Evolutionary conservation across 2,113 vertebrate species (phyloP).

Genomic region (Semnornis frantzii): DNA sequence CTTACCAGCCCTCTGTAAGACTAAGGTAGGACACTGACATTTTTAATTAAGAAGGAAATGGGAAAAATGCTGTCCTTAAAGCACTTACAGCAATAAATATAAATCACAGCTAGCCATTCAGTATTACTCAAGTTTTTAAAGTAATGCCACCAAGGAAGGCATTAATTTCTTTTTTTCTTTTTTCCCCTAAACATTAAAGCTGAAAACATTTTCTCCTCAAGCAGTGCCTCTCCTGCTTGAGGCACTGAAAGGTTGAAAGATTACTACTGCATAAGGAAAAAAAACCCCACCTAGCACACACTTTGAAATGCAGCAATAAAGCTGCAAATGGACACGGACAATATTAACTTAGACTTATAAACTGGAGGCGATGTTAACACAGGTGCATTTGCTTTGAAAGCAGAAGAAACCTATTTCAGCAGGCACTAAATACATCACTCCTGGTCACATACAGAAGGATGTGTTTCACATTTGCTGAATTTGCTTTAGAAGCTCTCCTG

Average conservation of each 20-base stretch:
- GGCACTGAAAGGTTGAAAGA: not conserved
- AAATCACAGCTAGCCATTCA: not conserved
- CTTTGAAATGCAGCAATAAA: conserved; percentile 23
- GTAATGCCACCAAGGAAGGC: not conserved
- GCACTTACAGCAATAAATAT: not conserved
- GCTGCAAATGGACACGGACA: not conserved
- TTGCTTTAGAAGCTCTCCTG: conserved; percentile 26
- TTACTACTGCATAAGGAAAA: not conserved
- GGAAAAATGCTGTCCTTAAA: not conserved
- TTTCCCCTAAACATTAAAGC: not conserved
- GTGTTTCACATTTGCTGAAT: conserved; percentile 21
- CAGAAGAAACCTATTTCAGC: conserved; percentile 55
- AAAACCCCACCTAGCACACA: not conserved
- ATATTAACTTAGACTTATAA: conserved; percentile 26
- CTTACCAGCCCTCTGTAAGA: not conserved
- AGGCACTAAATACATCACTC: conserved; percentile 6
- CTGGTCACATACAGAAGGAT: not conserved
- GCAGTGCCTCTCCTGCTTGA: not conserved
- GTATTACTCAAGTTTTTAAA: not conserved
- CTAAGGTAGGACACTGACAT: not conserved
- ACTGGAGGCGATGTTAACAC: not conserved
- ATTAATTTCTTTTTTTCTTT: not conserved
- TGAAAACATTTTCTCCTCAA: not conserved
- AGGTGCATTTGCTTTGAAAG: conserved; percentile 5
- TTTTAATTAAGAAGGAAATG: not conserved